These are phyloP conservation scores for Hephaestus fuliginosus DNA, from an alignment of 2,797 vertebrate genomes.

Conservation along the genomic window DNA sequence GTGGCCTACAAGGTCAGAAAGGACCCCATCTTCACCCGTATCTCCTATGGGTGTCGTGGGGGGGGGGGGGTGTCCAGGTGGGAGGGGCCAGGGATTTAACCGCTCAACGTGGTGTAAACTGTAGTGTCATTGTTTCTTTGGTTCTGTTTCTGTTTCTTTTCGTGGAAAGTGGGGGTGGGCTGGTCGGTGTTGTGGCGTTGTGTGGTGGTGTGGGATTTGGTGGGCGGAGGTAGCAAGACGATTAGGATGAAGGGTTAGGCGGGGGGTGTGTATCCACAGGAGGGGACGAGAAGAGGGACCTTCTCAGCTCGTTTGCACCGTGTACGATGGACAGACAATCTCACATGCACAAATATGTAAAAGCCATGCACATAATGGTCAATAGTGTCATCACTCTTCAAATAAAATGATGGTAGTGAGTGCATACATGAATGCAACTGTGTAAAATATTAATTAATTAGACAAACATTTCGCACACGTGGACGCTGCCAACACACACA, in stretches of 20 bases:
- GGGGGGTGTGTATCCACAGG: slow-evolving; percentile 79
- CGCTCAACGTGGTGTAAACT: slow-evolving; percentile 78
- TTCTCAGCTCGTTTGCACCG: slow-evolving; percentile 87
- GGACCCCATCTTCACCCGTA: slow-evolving; percentile 67
- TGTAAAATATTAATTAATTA: slow-evolving; percentile 35
- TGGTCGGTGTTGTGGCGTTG: slow-evolving; percentile 82
- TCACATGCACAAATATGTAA: slow-evolving; percentile 21
- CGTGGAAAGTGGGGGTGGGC: slow-evolving; percentile 73
- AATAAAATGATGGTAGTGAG: not conserved
- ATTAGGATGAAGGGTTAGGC: slow-evolving; percentile 39
- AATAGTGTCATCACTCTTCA: not conserved
- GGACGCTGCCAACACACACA: slow-evolving; percentile 30
- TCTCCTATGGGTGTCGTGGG: slow-evolving; percentile 58
- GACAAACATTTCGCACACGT: slow-evolving; percentile 11
- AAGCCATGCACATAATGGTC: slow-evolving; percentile 10
- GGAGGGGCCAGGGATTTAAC: slow-evolving; percentile 61
- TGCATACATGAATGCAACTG: slow-evolving; percentile 47
- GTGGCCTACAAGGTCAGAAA: slow-evolving; percentile 96
- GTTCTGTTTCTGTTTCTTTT: slow-evolving; percentile 76
- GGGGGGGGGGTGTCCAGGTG: slow-evolving; percentile 36
- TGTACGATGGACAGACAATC: slow-evolving; percentile 32
- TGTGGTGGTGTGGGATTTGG: slow-evolving; percentile 81
- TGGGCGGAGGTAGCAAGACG: slow-evolving; percentile 68
- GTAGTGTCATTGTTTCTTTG: slow-evolving; percentile 77
- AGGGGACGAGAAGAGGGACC: slow-evolving; percentile 84